Percentiles rank a stretch among this genome's conserved stretches.
phyloP scores from a whole-genome alignment of 2,797 vertebrate genomes.

The Tadarida brasiliensis region DNA sequence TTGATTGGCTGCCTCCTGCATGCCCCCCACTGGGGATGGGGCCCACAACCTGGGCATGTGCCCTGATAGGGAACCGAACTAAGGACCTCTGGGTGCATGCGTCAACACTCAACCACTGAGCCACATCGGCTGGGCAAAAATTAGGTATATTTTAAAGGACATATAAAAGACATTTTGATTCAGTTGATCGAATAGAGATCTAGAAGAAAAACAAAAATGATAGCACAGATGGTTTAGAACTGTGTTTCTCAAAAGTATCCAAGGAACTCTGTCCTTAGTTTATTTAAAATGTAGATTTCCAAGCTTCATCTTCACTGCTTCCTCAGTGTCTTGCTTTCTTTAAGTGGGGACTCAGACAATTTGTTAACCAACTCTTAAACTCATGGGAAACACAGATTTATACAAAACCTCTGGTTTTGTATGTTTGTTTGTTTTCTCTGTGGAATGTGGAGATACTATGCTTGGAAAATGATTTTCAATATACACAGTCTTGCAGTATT shows the following conservation, averaged over 20 bases:
- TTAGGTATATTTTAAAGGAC: not conserved
- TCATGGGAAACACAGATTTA: not conserved
- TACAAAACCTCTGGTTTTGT: not conserved
- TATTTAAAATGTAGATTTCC: not conserved
- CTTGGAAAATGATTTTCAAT: not conserved
- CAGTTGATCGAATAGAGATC: not conserved
- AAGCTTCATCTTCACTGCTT: not conserved
- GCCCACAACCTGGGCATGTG: too few species aligned
- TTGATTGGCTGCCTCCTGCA: too few species aligned
- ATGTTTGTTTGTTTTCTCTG: not conserved
- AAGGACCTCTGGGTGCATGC: too few species aligned
- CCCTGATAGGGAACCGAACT: too few species aligned
- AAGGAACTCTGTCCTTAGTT: not conserved
- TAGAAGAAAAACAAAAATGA: not conserved
- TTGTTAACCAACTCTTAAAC: not conserved
- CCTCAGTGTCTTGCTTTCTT: not conserved
- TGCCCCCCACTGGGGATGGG: too few species aligned
- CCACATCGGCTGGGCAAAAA: not conserved
- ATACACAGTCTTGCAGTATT: not conserved
- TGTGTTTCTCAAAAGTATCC: not conserved
- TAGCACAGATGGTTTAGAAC: not conserved
- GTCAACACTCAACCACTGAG: too few species aligned
- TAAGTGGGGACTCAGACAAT: not conserved
- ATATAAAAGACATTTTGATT: not conserved
- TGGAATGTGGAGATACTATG: not conserved